Evolutionary conservation across 2,113 vertebrate genomes (phyloP), one percentile per base, ranked within the genome.

Genomic region (Mustelus asterias): DNA sequence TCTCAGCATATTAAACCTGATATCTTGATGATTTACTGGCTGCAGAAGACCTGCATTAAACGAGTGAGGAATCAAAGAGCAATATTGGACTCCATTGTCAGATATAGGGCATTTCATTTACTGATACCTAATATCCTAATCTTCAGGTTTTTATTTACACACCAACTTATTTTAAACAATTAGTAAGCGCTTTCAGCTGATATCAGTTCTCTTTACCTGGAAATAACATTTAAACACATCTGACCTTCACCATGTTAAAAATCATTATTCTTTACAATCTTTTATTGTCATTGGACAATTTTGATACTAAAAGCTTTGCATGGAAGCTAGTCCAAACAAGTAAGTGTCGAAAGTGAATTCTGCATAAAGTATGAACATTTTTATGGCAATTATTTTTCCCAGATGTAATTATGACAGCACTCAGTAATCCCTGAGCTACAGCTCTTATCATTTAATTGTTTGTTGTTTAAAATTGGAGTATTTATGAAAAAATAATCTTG

Each of bases 51-150:
- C 26, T 9, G 26, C 70, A 72, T 8, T 41, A 48, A 88, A 24
- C 10, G 44, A 20, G 16, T 33, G 20, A 37, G 0, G 6, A 65
- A 37, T 37, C 5, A 37, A 41, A 93, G 16, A 93, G 33, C 60
- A 93, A 67, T 6, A 63, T 65, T 16, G 7, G 11, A 33, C 83
- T 60, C 11, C 48, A 58, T 60, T 90, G 26, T 58, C 26, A 33
- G 48, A 29, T 54, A 89, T 26, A 89, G 88, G 48, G 5, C 13
- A 58, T 3, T 29, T 20, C 26, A 20, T 8, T 0, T 65, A 20
- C n/a, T 65, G 89, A 92, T 37, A 92, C 18, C 37, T 92, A 37
- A 65, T 83, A 83, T 92, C 63, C 65, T 92, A 92, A 37, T 92
- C 26, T 37, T 93, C 20, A 18, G 16, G 1, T 18, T 67, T 65